Evolutionary conservation across 2,113 vertebrate genomes (phyloP).

Genomic region (Talpa occidentalis): DNA sequence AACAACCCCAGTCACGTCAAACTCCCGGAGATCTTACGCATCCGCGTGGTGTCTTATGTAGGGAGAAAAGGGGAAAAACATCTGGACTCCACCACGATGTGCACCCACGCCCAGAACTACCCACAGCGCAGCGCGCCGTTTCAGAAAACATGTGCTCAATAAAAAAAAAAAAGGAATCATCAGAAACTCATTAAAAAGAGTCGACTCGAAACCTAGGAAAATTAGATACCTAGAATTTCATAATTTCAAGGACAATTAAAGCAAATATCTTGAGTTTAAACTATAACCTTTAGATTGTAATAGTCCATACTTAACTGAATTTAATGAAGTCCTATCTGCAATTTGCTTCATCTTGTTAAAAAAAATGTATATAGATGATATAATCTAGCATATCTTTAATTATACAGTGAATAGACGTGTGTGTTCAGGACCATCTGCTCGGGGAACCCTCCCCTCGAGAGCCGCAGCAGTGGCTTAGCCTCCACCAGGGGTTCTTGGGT

Average conservation of each 20-base stretch:
- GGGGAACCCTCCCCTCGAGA: too few relatives aligned
- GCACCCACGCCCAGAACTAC: neutral
- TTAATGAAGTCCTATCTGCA: neutral
- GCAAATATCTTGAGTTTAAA: neutral
- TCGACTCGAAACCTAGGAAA: neutral
- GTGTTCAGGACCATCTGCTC: too few relatives aligned
- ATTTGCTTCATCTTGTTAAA: neutral
- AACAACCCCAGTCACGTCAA: constrained; percentile 27
- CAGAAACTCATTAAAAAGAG: neutral
- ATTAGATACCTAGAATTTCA: neutral
- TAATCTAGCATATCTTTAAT: too few relatives aligned
- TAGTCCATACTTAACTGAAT: neutral
- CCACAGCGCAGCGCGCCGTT: neutral
- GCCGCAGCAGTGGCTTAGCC: too few relatives aligned
- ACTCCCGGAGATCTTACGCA: neutral
- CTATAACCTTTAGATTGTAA: neutral
- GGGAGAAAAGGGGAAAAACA: neutral
- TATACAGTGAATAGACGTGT: too few relatives aligned
- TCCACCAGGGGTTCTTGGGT: neutral
- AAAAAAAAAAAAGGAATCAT: neutral
- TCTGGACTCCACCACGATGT: neutral
- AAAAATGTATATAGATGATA: neutral
- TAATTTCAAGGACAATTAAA: neutral
- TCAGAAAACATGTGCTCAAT: neutral
- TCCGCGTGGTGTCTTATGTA: too few relatives aligned